phyloP scores from a whole-genome alignment of 1,140 invertebrate genomes.

The Drosophila parabipectinata region DNA sequence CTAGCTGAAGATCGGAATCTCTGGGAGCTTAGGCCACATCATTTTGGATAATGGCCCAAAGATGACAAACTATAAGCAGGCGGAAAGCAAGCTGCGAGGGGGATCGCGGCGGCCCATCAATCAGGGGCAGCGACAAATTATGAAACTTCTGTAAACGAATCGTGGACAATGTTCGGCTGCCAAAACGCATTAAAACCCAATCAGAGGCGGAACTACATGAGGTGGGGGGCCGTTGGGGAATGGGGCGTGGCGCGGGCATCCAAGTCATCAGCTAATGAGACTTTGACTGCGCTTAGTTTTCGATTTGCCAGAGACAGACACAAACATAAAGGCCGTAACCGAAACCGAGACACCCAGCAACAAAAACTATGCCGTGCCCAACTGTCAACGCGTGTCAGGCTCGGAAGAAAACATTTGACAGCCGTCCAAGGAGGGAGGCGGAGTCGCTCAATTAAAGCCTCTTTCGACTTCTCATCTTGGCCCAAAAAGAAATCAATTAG shows the following conservation, averaged over 20 bases:
- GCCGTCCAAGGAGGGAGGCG: conserved; percentile 21
- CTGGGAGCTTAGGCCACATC: conserved; percentile 49
- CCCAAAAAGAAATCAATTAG: conserved; percentile 75
- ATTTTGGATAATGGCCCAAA: conserved; percentile 66
- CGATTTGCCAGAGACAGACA: conserved; percentile 59
- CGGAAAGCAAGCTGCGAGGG: conserved; percentile 15
- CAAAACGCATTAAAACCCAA: conserved; percentile 80
- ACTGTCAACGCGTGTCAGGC: conserved; percentile 76
- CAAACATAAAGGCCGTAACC: background rate
- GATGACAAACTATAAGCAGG: conserved; percentile 50
- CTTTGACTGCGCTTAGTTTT: conserved; percentile 80
- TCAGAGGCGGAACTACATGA: conserved; percentile 43
- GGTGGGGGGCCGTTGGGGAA: background rate
- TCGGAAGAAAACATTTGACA: conserved; percentile 67
- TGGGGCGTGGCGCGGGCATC: conserved; percentile 41
- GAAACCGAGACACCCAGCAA: conserved; percentile 10
- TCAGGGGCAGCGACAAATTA: conserved; percentile 46
- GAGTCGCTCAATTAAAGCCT: conserved; percentile 72
- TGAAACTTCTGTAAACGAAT: conserved; percentile 57
- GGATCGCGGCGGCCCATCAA: conserved; percentile 42
- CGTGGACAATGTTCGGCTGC: conserved; percentile 61
- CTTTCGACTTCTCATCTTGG: conserved; percentile 30
- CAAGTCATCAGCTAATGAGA: conserved; percentile 76
- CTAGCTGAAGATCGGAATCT: conserved; percentile 43
- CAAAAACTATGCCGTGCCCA: conserved; percentile 46